Conservation (phyloP, 2,888 invertebrate genomes). For the Stictocephala bisonia region DNA sequence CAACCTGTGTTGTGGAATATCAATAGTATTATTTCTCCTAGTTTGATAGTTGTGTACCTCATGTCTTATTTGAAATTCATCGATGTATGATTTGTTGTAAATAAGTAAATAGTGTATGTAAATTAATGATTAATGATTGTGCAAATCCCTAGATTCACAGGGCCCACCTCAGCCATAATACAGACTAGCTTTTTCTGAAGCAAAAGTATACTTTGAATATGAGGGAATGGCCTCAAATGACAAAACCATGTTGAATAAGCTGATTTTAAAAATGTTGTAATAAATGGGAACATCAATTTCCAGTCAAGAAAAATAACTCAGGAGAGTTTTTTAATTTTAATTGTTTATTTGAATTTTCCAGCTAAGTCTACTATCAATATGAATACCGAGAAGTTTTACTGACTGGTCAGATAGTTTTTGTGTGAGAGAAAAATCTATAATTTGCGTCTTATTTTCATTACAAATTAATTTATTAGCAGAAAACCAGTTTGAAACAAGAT, state of each 20-base stretch:
- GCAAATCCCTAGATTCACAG: neutral
- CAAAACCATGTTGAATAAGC: neutral
- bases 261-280: neutral
- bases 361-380: conserved; percentile 2
- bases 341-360: neutral
- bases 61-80: no score
- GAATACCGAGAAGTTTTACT: neutral
- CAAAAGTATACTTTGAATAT: neutral
- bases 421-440: neutral
- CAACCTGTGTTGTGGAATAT: no score
- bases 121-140: neutral
- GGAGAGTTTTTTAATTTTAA: neutral
- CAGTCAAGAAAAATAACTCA: neutral
- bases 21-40: no score
- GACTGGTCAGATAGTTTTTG: no score
- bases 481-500: neutral
- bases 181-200: neutral
- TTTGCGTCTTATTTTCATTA: neutral
- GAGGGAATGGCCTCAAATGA: neutral
- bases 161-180: neutral
- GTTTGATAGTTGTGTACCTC: no score
- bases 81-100: no score
- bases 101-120: no score
- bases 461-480: neutral
- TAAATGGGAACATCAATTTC: neutral